Evolutionary conservation across 2,797 vertebrate genomes (phyloP).

Genomic region (Amazona ochrocephala): DNA sequence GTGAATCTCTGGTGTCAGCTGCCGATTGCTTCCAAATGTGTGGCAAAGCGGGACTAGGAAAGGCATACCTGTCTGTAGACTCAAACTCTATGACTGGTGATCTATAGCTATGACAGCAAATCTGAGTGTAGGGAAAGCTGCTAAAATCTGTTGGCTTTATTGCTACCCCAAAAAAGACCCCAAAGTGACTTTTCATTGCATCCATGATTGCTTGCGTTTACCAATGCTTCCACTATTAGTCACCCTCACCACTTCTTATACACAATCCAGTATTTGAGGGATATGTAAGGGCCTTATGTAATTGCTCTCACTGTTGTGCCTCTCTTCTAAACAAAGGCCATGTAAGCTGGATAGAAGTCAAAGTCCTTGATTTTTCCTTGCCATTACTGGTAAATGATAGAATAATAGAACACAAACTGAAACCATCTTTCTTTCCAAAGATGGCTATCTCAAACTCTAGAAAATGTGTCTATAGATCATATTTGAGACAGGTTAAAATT

Average conservation of each 20-base stretch:
- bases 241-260: conserved; percentile 44
- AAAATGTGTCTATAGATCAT: neutral
- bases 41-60: neutral
- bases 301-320: neutral
- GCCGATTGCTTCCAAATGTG: neutral
- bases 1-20: neutral
- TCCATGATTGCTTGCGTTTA: conserved; percentile 32
- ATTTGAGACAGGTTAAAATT: neutral
- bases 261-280: neutral
- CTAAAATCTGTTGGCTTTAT: neutral
- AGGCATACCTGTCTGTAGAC: neutral
- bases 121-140: neutral
- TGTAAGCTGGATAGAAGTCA: neutral
- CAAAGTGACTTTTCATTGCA: conserved; percentile 27
- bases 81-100: neutral
- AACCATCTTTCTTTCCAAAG: neutral
- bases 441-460: neutral
- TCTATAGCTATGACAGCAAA: neutral
- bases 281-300: neutral
- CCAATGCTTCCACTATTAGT: neutral
- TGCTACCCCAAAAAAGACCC: neutral
- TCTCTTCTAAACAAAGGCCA: neutral
- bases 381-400: neutral
- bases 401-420: neutral
- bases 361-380: neutral